Evolutionary conservation across 2,113 vertebrate species (phyloP).

Genomic region (Thomomys bottae): DNA sequence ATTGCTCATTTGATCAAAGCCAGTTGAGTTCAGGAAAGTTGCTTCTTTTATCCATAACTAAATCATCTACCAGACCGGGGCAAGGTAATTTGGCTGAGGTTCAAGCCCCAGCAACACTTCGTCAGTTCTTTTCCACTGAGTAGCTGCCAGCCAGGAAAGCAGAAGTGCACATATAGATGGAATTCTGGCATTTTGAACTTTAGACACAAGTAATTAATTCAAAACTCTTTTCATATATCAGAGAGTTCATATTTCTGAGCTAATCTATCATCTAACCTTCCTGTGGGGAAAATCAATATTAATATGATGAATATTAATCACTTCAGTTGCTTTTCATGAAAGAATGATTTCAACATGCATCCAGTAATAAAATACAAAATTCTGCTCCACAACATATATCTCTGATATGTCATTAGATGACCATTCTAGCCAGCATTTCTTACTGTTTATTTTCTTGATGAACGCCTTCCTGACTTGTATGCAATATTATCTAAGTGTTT

Average conservation of each 20-base stretch:
- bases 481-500: too few species aligned
- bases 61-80: background rate
- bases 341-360: background rate
- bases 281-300: background rate
- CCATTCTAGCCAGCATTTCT: too few species aligned
- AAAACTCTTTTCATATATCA: background rate
- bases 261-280: background rate
- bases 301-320: background rate
- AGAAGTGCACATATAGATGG: background rate
- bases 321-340: background rate
- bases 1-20: conserved; percentile 29
- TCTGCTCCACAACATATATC: background rate
- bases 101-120: background rate
- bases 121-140: background rate
- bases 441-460: too few species aligned
- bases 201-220: background rate
- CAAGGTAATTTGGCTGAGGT: background rate
- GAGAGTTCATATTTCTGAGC: background rate
- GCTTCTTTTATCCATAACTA: conserved; percentile 5
- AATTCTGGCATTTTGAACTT: background rate
- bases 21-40: background rate
- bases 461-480: too few species aligned
- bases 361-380: background rate
- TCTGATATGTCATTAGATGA: background rate
- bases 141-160: background rate